phyloP scores from a whole-genome alignment of 2,113 vertebrate genomes.

The Gallinago undulata region DNA sequence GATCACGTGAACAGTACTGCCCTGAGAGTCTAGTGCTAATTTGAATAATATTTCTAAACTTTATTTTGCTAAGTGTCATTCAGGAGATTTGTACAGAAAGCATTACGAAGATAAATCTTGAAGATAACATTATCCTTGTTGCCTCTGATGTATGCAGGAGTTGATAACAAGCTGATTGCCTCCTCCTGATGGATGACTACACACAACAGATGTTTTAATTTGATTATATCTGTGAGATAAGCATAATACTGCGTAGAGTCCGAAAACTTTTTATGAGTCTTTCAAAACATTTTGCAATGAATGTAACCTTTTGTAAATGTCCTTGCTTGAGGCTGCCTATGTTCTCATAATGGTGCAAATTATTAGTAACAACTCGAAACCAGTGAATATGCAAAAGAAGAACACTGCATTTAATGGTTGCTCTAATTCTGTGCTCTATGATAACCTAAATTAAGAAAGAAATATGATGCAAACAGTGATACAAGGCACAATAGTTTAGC shows the following conservation, averaged over 20 bases:
- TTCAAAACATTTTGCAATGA: constrained; percentile 28
- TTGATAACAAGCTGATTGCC: constrained; percentile 26
- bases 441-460: not conserved
- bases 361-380: constrained; percentile 50
- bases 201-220: constrained; percentile 51
- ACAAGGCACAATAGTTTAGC: not conserved
- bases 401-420: not conserved
- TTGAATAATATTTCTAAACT: constrained; percentile 5
- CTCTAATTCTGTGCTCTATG: not conserved
- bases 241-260: constrained; percentile 26
- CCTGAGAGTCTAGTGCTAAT: not conserved
- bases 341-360: constrained; percentile 49
- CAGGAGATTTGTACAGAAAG: constrained; percentile 25
- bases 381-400: constrained; percentile 21
- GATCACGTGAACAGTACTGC: not conserved
- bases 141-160: constrained; percentile 29
- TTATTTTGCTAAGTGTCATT: constrained; percentile 43
- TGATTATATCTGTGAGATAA: constrained; percentile 63
- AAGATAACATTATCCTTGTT: constrained; percentile 42
- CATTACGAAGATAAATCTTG: constrained; percentile 13
- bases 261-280: constrained; percentile 28
- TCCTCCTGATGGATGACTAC: constrained; percentile 16
- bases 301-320: constrained; percentile 60
- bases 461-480: not conserved
- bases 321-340: not conserved